Conservation (phyloP, 2,797 vertebrate genomes). For the Luscinia luscinia region DNA sequence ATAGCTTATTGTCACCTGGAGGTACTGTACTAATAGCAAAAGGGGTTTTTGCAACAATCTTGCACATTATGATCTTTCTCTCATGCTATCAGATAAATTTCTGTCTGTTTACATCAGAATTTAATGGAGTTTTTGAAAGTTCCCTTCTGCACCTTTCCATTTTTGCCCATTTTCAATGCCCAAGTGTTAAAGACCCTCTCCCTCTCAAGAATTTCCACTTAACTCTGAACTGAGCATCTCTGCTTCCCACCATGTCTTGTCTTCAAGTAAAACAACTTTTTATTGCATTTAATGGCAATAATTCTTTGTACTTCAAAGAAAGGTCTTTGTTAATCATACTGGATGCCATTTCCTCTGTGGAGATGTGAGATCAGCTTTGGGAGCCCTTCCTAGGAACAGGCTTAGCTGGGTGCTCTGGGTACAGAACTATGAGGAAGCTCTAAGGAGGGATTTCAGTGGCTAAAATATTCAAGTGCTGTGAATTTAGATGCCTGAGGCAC, state of each 20-base stretch:
- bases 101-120: neutral
- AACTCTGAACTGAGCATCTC: neutral
- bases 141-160: neutral
- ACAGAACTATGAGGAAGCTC: neutral
- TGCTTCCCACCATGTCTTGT: neutral
- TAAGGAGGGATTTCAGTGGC: neutral
- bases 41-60: neutral
- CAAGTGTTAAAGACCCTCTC: neutral
- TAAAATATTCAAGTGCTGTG: neutral
- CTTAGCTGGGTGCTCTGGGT: neutral
- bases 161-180: neutral
- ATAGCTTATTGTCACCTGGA: neutral
- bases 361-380: neutral
- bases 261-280: neutral
- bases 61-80: neutral
- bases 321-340: neutral
- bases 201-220: neutral
- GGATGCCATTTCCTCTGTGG: neutral
- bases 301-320: neutral
- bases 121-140: neutral
- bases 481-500: neutral
- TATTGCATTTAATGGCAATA: neutral
- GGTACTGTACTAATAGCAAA: neutral
- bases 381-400: neutral
- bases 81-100: neutral